Evolutionary conservation across 1,140 invertebrate genomes (phyloP), one percentile per base, ranked within the genome.

Genomic region (Drosophila orena): DNA sequence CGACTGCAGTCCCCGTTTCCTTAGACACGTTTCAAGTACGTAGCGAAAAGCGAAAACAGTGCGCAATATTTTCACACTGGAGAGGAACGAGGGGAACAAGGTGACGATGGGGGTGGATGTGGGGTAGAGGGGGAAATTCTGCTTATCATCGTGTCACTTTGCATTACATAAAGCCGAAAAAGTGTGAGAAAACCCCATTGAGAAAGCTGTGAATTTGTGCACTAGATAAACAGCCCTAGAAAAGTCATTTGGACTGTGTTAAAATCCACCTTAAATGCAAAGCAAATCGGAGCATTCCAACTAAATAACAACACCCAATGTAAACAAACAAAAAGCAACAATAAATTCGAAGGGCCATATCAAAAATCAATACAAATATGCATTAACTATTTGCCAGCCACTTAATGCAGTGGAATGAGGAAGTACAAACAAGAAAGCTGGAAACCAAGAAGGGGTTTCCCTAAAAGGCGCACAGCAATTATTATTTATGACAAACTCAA

Each of bases 21-120:
- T 83, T 72, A 74, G 69, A 86, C 64, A 76, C 62, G 62, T 76
- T 77, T 88, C 79, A 77, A 86, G 84, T 89, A 88, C 79, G 58
- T 70, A 74, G 46, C 57, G 42, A 62, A 59, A 57, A 64, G 57
- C 52, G 66, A 79, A 88, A 88, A 78, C 47, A 81, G 81, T 83
- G 83, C 79, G 83, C 70, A 86, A 70, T 86, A 83, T 88, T 52
- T 65, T 57, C 58, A 74, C 44, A 46, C 35, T 27, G 30, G 17
- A 27, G 37, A 37, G 30, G 22, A 62, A 12, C 14, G 20, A 8
- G 30, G 30, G 17, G 17, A 17, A 17, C 17, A 24, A 24, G 24
- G 24, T 4, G 52, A 24, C 27, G 14, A 47, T 4, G 24, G 24
- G 38, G 17, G 14, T 14, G 55, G 34, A 24, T 11, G 30, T 14